Percentiles rank a stretch among this genome's conserved stretches.
Evolutionary conservation across 2,113 vertebrate genomes (phyloP).

Genomic region (Gila orcuttii): DNA sequence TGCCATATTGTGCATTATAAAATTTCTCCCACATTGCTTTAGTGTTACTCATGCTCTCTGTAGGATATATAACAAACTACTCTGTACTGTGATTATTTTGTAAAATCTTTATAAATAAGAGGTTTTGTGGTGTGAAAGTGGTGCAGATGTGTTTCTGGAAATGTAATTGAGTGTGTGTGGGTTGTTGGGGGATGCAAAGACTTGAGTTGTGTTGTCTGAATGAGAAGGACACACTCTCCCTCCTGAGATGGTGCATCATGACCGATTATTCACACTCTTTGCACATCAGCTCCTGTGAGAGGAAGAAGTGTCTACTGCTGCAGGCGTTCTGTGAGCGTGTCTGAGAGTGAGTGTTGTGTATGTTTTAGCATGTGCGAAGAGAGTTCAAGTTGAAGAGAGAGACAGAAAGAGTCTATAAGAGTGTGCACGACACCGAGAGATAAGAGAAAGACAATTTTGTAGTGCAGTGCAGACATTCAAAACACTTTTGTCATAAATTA

Average conservation of each 20-base stretch:
- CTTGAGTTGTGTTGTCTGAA: conserved; percentile 39
- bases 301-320: conserved; percentile 53
- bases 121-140: background rate
- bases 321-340: conserved; percentile 39
- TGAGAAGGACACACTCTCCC: conserved; percentile 22
- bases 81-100: too few species aligned
- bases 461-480: background rate
- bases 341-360: conserved; percentile 32
- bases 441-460: background rate
- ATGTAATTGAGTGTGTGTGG: background rate
- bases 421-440: background rate
- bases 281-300: conserved; percentile 50
- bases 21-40: background rate
- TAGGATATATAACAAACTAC: background rate
- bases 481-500: conserved; percentile 1
- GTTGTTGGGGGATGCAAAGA: conserved; percentile 17
- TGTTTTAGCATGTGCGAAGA: conserved; percentile 22
- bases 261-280: conserved; percentile 56
- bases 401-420: conserved; percentile 5
- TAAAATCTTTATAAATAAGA: conserved; percentile 10
- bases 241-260: conserved; percentile 50
- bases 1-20: too few species aligned
- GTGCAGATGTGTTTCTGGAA: background rate
- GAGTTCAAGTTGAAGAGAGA: conserved; percentile 25
- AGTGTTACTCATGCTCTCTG: background rate